Evolutionary conservation across 1,140 invertebrate species (phyloP).

Genomic region (Melitaea cinxia): DNA sequence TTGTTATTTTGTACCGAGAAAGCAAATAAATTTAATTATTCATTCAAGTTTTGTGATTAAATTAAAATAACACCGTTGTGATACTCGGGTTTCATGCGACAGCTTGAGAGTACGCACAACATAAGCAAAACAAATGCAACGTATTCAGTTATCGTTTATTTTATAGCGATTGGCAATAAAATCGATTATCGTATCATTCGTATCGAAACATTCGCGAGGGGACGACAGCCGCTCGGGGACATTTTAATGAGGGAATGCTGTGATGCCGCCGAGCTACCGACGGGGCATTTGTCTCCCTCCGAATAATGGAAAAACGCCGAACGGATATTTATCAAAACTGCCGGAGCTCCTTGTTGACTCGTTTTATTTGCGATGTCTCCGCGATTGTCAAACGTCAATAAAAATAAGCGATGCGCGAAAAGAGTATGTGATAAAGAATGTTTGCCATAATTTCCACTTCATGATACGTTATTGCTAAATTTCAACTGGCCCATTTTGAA

Average conservation of each 20-base stretch:
- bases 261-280: constrained; percentile 56
- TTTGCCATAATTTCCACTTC: not conserved
- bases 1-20: not conserved
- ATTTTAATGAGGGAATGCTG: constrained; percentile 74
- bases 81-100: constrained; percentile 47
- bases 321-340: constrained; percentile 73
- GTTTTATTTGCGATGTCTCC: constrained; percentile 54
- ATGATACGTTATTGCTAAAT: not conserved
- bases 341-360: constrained; percentile 45
- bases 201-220: constrained; percentile 53
- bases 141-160: constrained; percentile 56
- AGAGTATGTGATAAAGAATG: not conserved
- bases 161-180: constrained; percentile 73
- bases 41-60: constrained; percentile 42
- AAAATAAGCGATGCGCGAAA: constrained; percentile 26
- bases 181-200: constrained; percentile 68
- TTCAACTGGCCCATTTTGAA: not conserved
- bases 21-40: constrained; percentile 15
- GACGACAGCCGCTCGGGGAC: constrained; percentile 58
- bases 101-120: constrained; percentile 38
- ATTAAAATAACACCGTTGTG: constrained; percentile 63
- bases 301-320: constrained; percentile 68
- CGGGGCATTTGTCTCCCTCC: constrained; percentile 68
- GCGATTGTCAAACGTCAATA: constrained; percentile 50
- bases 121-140: constrained; percentile 53